A percentile compares a stretch with the other conserved stretches of the same genome.
Conservation (phyloP, 2,888 invertebrate species). For the Diaperis boleti region DNA sequence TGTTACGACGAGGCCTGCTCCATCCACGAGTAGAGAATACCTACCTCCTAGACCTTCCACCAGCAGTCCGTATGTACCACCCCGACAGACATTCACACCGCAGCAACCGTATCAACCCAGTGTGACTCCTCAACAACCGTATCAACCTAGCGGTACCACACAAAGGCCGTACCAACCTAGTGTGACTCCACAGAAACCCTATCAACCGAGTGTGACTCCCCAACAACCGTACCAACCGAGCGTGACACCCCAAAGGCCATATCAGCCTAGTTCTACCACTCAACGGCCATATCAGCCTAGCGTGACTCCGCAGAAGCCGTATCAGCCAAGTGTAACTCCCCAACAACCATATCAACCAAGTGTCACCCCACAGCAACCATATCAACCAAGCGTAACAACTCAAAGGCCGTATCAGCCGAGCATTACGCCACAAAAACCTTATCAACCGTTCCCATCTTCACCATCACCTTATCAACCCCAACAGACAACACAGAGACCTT, state of each 20-base stretch:
- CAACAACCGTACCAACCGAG: constrained; percentile 48
- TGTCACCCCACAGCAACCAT: constrained; percentile 42
- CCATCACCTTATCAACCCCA: constrained; percentile 38
- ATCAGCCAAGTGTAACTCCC: constrained; percentile 44
- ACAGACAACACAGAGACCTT: constrained; percentile 40
- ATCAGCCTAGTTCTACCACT: constrained; percentile 34
- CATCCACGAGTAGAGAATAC: constrained; percentile 46
- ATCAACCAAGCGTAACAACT: constrained; percentile 27
- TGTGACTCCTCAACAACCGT: too few species aligned
- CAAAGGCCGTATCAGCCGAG: constrained; percentile 41
- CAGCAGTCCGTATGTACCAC: constrained; percentile 37
- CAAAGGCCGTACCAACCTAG: too few species aligned
- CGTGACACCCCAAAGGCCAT: constrained; percentile 23
- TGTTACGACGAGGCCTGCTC: constrained; percentile 12
- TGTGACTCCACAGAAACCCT: too few species aligned
- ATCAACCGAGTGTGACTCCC: constrained; percentile 32
- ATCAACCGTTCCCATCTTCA: constrained; percentile 30
- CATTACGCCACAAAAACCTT: constrained; percentile 42
- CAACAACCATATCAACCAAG: constrained; percentile 29
- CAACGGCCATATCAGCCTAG: constrained; percentile 44
- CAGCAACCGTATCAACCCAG: too few species aligned
- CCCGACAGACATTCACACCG: too few species aligned
- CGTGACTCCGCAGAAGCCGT: constrained; percentile 40
- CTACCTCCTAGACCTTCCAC: constrained; percentile 50
- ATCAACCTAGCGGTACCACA: too few species aligned